A percentile compares a stretch with the other conserved stretches of the same genome.
Evolutionary conservation across 2,113 vertebrate genomes (phyloP).

Genomic region (Entelurus aequoreus): DNA sequence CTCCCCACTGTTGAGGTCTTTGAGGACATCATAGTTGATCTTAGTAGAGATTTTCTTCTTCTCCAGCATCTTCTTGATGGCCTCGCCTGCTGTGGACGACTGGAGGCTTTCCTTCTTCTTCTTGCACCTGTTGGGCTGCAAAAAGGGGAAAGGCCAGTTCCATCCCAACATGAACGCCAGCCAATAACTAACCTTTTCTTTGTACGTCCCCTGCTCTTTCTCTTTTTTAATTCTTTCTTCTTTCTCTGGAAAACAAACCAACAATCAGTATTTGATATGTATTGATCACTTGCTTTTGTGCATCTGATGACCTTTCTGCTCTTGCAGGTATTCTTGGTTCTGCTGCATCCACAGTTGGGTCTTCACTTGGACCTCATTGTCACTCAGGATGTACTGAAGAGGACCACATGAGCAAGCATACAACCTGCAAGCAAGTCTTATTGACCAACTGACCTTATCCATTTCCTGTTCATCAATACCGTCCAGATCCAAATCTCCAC

Average conservation of each 20-base stretch:
- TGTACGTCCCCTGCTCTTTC: slow-evolving; percentile 94
- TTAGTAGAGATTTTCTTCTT: slow-evolving; percentile 98
- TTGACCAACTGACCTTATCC: slow-evolving; percentile 78
- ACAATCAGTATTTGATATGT: neutral
- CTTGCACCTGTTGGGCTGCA: slow-evolving; percentile 83
- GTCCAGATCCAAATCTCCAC: slow-evolving; percentile 87
- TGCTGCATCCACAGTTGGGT: slow-evolving; percentile 94
- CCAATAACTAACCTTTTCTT: slow-evolving; percentile 82
- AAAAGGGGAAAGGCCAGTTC: slow-evolving; percentile 10
- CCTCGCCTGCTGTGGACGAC: slow-evolving; percentile 88
- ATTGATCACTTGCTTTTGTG: neutral
- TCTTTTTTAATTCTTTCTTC: slow-evolving; percentile 91
- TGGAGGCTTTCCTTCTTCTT: slow-evolving; percentile 80
- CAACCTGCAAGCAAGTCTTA: neutral
- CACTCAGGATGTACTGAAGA: slow-evolving; percentile 89
- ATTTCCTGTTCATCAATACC: slow-evolving; percentile 94
- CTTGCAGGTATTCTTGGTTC: slow-evolving; percentile 90
- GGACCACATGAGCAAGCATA: neutral
- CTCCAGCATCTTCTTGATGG: slow-evolving; percentile 97
- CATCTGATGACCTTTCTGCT: slow-evolving; percentile 81
- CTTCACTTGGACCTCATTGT: slow-evolving; percentile 87
- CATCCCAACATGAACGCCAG: neutral
- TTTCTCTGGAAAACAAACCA: slow-evolving; percentile 78
- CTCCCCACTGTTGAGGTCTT: slow-evolving; percentile 81
- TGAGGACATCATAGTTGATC: slow-evolving; percentile 95